Conservation (phyloP, 2,888 invertebrate species). For the Phalangium opilio region DNA sequence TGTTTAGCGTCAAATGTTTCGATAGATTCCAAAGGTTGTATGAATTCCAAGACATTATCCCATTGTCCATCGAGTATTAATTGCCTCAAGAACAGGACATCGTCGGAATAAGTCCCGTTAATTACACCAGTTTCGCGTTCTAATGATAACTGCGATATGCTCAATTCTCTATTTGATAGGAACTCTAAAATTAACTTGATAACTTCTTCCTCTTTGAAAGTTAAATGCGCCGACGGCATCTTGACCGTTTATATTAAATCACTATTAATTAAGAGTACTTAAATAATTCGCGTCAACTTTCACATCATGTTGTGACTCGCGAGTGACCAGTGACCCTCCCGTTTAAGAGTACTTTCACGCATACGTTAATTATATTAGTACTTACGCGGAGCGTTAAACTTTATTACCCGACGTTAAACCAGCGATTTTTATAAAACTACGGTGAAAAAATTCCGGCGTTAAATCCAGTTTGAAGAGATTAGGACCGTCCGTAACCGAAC, state of each 20-base stretch:
- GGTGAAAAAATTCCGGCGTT: too few species aligned
- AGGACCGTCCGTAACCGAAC: too few species aligned
- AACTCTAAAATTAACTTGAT: slow-evolving; percentile 70
- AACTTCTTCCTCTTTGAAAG: slow-evolving; percentile 74
- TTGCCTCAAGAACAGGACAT: slow-evolving; percentile 81
- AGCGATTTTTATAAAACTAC: too few species aligned
- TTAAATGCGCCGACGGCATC: slow-evolving; percentile 44
- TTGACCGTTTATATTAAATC: neutral
- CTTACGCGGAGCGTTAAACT: too few species aligned
- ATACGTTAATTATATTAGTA: too few species aligned
- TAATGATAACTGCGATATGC: slow-evolving; percentile 69
- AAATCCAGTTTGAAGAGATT: too few species aligned
- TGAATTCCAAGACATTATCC: slow-evolving; percentile 92
- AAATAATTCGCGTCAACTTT: too few species aligned
- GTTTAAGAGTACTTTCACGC: too few species aligned
- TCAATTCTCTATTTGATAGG: slow-evolving; percentile 71
- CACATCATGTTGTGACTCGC: too few species aligned
- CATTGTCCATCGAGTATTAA: slow-evolving; percentile 93
- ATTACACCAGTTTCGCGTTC: slow-evolving; percentile 91
- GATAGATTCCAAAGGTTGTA: slow-evolving; percentile 63
- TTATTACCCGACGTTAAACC: too few species aligned
- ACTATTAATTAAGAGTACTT: too few species aligned
- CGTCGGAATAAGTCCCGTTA: slow-evolving; percentile 83
- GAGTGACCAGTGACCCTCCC: too few species aligned
- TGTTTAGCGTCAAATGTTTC: slow-evolving; percentile 64